Evolutionary conservation across 2,113 vertebrate genomes (phyloP).

Genomic region (Suricata suricatta): DNA sequence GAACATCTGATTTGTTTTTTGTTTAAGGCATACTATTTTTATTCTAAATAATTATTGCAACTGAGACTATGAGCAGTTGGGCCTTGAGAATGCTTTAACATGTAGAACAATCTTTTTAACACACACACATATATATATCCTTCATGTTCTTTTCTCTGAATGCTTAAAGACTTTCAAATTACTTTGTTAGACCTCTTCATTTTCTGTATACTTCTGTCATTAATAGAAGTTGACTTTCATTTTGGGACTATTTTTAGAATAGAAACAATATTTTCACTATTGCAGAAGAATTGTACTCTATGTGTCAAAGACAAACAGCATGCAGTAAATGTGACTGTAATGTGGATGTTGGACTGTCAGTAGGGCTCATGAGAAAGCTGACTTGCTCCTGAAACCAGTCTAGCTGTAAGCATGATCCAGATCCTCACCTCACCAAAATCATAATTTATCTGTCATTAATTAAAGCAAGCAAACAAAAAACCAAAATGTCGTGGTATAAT

Average conservation of each 20-base stretch:
- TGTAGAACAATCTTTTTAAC: constrained; percentile 2
- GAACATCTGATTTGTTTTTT: neutral
- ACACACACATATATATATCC: neutral
- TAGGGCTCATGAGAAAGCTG: neutral
- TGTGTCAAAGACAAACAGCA: neutral
- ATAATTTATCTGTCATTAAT: neutral
- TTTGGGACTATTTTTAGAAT: constrained; percentile 18
- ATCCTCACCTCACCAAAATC: neutral
- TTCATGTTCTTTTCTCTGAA: neutral
- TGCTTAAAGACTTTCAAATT: neutral
- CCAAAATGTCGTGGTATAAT: neutral
- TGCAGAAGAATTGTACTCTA: neutral
- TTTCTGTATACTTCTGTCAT: constrained; percentile 26
- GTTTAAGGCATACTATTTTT: neutral
- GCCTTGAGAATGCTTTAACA: neutral
- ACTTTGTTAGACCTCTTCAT: neutral
- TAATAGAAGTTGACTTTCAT: neutral
- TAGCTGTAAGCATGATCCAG: neutral
- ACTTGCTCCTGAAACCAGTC: neutral
- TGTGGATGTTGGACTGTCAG: neutral
- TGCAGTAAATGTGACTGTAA: neutral
- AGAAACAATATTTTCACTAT: neutral
- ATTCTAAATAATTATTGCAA: neutral
- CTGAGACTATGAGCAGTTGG: neutral
- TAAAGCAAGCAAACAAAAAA: neutral